Percentiles rank a stretch among this genome's conserved stretches.
phyloP scores from a whole-genome alignment of 2,888 invertebrate species.

The Ceriagrion tenellum region DNA sequence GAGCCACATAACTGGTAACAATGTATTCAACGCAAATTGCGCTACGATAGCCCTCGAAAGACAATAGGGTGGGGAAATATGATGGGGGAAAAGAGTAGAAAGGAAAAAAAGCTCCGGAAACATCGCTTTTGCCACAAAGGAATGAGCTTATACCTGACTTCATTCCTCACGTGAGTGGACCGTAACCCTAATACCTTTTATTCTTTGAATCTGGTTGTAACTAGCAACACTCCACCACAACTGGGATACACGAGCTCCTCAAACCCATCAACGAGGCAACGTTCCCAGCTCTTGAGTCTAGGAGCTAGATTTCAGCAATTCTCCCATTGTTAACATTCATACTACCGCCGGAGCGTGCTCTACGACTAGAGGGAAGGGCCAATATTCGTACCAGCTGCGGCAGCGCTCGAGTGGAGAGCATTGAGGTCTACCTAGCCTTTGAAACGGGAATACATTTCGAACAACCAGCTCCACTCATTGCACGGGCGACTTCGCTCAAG shows the following conservation, averaged over 20 bases:
- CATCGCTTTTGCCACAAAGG: background rate
- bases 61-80: background rate
- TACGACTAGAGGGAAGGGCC: background rate
- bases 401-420: background rate
- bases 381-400: background rate
- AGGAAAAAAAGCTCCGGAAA: background rate
- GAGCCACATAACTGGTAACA: background rate
- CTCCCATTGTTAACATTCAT: background rate
- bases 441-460: background rate
- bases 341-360: background rate
- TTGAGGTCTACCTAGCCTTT: background rate
- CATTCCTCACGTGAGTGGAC: background rate
- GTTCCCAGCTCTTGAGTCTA: background rate
- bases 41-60: too few species aligned
- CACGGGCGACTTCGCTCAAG: background rate
- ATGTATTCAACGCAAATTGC: background rate
- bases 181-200: background rate
- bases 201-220: background rate
- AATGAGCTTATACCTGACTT: background rate
- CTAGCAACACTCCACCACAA: background rate
- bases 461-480: background rate
- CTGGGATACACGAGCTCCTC: background rate
- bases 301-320: background rate
- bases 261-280: background rate
- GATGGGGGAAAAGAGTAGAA: background rate